Base-by-base conservation (phyloP, 2,888 invertebrate genomes). In the Epinotia ramella region DNA sequence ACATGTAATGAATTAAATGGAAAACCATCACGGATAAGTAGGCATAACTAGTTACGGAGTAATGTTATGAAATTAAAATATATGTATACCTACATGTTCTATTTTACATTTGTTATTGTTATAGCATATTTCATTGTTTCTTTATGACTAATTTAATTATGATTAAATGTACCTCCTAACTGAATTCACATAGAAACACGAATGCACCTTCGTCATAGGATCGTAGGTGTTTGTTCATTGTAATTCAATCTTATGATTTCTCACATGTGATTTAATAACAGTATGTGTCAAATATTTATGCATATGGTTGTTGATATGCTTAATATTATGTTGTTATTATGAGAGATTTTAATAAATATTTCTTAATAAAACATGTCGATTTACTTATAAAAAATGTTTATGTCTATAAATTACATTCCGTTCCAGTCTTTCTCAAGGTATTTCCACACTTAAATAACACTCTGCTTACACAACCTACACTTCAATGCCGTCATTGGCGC, bases 401-500 rank as follows among this genome's bases (percentile, higher is more conserved):
- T 67, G 46, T 44, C 65, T 67, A 76, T 67, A 73, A 67, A 65
- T 73, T 73, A 73, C 60, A 75, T 71, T 60, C 65, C 75, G 60
- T 66, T 65, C 57, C 65, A 75, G 70, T 89, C 90, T 89, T 87
- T 84, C 81, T 82, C 78, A 82, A 84, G 80, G 73, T 65, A 49
- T 40, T 53, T 60, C 65, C 79, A 80, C 79, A 80, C 79, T 77
- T 77, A 77, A 70, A 57, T 57, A 70, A 33, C 40, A 24, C 60
- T 20, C 33, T 60, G 28, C 44, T 60, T 28, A 56, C 71, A 66
- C 75, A 53, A 65, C 73, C 57, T 33, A 57, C 66, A 44, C 53
- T 60, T 28, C 9, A 57, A 33, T n/a, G 72, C 20, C 49, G 44
- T 66, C 20, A 81, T 92, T 88, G 93, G 80, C 91, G 95, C 83